Evolutionary conservation across 2,797 vertebrate genomes (phyloP).

Genomic region (Merluccius polli): DNA sequence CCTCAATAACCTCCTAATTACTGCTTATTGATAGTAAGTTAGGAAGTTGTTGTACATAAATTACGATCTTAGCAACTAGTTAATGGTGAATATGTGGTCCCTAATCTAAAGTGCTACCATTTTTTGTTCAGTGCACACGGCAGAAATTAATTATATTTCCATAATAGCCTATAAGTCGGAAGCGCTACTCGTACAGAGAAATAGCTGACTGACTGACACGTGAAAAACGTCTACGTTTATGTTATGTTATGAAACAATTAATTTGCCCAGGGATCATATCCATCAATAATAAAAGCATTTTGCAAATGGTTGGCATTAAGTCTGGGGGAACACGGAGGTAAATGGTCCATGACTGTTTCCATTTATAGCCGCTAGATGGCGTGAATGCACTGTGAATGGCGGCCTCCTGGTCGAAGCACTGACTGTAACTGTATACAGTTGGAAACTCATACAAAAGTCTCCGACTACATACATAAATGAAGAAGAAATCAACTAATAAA

Average conservation of each 20-base stretch:
- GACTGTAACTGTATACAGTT: neutral
- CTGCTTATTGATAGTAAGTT: no score
- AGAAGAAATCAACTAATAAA: no score
- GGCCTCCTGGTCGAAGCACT: neutral
- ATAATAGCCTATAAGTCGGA: neutral
- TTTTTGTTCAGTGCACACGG: neutral
- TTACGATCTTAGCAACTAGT: no score
- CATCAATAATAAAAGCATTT: neutral
- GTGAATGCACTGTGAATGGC: constrained; percentile 28
- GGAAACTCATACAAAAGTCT: neutral
- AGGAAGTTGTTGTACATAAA: no score
- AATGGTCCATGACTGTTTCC: neutral
- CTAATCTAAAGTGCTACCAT: no score
- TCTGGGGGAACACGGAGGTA: neutral
- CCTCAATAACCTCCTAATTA: no score
- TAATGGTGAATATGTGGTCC: no score
- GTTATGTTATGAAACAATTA: neutral
- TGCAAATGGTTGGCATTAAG: neutral
- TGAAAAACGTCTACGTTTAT: no score
- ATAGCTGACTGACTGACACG: no score
- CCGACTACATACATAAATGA: no score
- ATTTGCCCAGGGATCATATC: no score
- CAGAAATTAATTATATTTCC: neutral
- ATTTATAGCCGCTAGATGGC: constrained; percentile 59
- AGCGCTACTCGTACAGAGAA: neutral